phyloP scores from a whole-genome alignment of 2,888 invertebrate genomes.

The Lasioglossum vierecki region DNA sequence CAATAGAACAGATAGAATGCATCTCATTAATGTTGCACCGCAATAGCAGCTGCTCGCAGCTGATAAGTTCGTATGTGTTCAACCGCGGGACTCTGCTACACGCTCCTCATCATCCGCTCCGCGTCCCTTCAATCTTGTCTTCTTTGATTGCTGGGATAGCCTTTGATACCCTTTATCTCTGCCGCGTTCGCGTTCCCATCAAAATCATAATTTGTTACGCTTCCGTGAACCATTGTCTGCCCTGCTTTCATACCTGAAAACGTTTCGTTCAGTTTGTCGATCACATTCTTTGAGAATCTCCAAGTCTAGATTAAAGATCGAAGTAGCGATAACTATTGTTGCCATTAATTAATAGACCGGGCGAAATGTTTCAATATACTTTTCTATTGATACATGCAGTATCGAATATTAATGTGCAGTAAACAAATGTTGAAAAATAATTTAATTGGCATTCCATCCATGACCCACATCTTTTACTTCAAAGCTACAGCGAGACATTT shows the following conservation, averaged over 20 bases:
- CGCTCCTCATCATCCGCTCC: not conserved
- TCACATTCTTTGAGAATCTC: not conserved
- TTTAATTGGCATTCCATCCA: not conserved
- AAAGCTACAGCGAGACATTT: not conserved
- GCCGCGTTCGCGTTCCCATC: not conserved
- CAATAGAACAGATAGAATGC: conserved; percentile 71
- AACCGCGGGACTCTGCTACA: conserved; percentile 26
- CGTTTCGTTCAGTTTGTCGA: not conserved
- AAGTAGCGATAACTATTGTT: not conserved
- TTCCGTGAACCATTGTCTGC: not conserved
- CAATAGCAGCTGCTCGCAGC: conserved; percentile 70
- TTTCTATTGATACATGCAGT: not conserved
- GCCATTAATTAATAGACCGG: not conserved
- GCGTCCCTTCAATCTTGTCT: conserved; percentile 30
- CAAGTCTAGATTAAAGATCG: not conserved
- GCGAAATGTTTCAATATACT: not conserved
- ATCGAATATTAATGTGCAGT: not conserved
- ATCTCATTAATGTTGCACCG: conserved; percentile 74
- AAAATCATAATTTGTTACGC: not conserved
- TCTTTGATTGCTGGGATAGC: conserved; percentile 10
- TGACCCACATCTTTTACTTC: not conserved
- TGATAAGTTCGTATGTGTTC: conserved; percentile 66
- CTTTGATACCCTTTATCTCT: not conserved
- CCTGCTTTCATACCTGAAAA: not conserved
- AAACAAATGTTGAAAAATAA: not conserved